Evolutionary conservation across 2,797 vertebrate species (phyloP).

Genomic region (Onychomys leucogaster): DNA sequence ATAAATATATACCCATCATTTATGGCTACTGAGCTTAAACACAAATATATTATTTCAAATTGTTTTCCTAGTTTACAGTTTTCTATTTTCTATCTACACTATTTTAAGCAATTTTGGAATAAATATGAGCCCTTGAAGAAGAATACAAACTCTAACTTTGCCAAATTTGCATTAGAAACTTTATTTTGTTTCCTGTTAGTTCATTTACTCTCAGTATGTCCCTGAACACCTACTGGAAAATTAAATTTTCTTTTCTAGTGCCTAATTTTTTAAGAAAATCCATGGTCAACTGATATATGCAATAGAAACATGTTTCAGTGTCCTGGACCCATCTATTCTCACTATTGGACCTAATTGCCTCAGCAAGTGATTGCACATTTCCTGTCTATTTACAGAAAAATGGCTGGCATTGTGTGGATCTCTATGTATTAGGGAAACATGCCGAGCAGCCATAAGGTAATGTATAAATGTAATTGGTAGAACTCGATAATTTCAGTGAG

Average conservation of each 20-base stretch:
- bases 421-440: constrained; percentile 6
- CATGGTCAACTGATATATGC: not conserved
- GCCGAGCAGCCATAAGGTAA: constrained; percentile 16
- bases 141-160: not conserved
- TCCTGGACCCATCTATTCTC: not conserved
- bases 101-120: not conserved
- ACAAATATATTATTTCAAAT: constrained; percentile 21
- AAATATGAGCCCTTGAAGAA: not conserved
- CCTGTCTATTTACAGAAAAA: constrained; percentile 47
- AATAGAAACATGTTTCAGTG: not conserved
- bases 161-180: not conserved
- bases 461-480: constrained; percentile 37
- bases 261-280: constrained; percentile 46
- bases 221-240: not conserved
- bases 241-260: not conserved
- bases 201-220: not conserved
- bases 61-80: not conserved
- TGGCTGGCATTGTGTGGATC: constrained; percentile 33
- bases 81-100: not conserved
- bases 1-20: not conserved
- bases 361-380: constrained; percentile 43
- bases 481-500: constrained; percentile 42
- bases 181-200: not conserved
- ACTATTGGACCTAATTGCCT: constrained; percentile 17
- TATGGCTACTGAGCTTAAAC: not conserved